Evolutionary conservation across 2,888 invertebrate genomes (phyloP), one percentile per base, ranked within the genome.

Genomic region (Chloroclystis v-ata): DNA sequence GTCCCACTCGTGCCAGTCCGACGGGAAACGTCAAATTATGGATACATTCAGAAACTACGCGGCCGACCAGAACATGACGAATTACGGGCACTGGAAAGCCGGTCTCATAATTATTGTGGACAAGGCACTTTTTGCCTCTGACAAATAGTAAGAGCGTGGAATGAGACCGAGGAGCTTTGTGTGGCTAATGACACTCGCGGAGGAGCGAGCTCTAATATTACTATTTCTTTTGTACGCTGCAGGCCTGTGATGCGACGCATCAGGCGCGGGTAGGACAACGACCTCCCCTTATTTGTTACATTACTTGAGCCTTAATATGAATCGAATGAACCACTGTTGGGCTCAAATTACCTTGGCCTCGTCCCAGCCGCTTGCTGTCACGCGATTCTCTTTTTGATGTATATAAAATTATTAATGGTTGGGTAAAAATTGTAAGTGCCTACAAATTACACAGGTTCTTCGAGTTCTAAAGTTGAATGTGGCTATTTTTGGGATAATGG

Each of bases 91-190:
- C 78, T 80, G 77, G 67, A 78, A 74, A 84, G 82, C 82, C 82
- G 76, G 85, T 80, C 83, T 77, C 84, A 82, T 87, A 87, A 87
- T 87, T 83, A 87, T 85, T 83, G 84, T 84, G 84, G 86, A 83
- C 85, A 81, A 82, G 85, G 77, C 80, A 82, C 76, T 87, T 87
- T 86, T 86, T 85, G 82, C 83, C 75, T 72, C 82, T 82, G 82
- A 86, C 85, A 83, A 86, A 87, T 85, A 85, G 85, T 82, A 82
- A 77, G 76, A 80, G 77, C 81, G 73, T 80, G 80, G 83, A 83
- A 82, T 81, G 81, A 80, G 78, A 81, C 66, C 69, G 79, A 66
- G 76, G 59, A 63, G 82, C 84, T 83, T 84, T 85, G 83, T 83
- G 75, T 75, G 72, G 73, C 82, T 86, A 87, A 87, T 86, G 86